Evolutionary conservation across 2,888 invertebrate species (phyloP).

Genomic region (Apamea sordens): DNA sequence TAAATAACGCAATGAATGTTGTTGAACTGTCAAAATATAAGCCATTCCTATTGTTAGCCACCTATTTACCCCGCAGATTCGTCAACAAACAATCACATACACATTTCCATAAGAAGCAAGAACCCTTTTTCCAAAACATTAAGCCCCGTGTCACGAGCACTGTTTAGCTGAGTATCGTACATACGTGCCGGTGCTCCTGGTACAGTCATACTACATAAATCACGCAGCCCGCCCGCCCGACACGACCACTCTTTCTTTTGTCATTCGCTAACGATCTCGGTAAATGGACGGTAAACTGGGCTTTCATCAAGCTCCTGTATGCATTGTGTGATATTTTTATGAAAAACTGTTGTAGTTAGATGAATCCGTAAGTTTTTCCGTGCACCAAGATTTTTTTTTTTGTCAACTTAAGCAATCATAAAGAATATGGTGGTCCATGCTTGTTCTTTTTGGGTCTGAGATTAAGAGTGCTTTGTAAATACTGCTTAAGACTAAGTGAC

Average conservation of each 20-base stretch:
- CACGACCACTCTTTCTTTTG: conserved; percentile 59
- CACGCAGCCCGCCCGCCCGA: conserved; percentile 53
- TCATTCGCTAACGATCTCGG: conserved; percentile 56
- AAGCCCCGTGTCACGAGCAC: conserved; percentile 29
- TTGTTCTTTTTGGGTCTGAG: not conserved
- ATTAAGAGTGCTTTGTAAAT: not conserved
- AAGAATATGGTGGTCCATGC: not conserved
- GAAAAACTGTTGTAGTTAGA: not conserved
- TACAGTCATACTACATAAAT: conserved; percentile 61
- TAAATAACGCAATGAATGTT: too few species aligned
- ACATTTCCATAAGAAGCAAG: not conserved
- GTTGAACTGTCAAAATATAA: too few species aligned
- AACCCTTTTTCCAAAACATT: conserved; percentile 23
- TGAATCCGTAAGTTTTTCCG: not conserved
- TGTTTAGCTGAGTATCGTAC: conserved; percentile 16
- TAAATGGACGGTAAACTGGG: conserved; percentile 59
- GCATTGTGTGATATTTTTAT: conserved; percentile 34
- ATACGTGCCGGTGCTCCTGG: not conserved
- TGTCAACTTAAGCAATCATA: not conserved
- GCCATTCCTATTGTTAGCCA: too few species aligned
- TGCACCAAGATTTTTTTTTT: not conserved
- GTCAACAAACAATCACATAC: not conserved
- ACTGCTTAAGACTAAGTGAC: not conserved
- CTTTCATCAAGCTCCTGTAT: conserved; percentile 50
- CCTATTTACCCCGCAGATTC: not conserved